A percentile compares a stretch with the other conserved stretches of the same genome.
phyloP scores from a whole-genome alignment of 2,888 invertebrate genomes.

The Protodeltote pygarga region DNA sequence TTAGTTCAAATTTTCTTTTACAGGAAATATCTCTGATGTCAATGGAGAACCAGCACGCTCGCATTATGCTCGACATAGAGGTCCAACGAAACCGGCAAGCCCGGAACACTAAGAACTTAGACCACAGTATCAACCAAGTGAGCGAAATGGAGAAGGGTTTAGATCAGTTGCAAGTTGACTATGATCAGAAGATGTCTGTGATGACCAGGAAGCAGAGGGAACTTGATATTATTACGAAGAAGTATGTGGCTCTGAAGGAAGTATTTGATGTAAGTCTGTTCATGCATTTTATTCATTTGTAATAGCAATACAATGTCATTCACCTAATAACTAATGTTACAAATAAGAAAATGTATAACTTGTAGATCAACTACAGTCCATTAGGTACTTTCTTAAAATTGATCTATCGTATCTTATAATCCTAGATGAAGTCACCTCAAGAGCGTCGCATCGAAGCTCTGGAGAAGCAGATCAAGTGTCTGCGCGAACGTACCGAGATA shows the following conservation, averaged over 20 bases:
- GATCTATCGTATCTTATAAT: not conserved
- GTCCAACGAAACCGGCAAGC: slow-evolving; percentile 75
- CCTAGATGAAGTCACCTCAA: slow-evolving; percentile 80
- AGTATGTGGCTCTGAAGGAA: slow-evolving; percentile 66
- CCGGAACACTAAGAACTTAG: slow-evolving; percentile 64
- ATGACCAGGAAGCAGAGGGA: slow-evolving; percentile 77
- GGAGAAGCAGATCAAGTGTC: slow-evolving; percentile 88
- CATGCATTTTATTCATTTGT: not conserved
- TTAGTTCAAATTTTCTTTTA: not conserved
- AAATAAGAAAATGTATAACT: too few species aligned
- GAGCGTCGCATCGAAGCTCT: slow-evolving; percentile 89
- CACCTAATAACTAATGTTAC: too few species aligned
- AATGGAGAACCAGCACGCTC: slow-evolving; percentile 87
- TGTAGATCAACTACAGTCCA: too few species aligned
- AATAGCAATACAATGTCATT: too few species aligned
- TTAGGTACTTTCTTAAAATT: not conserved
- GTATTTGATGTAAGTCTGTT: slow-evolving; percentile 74
- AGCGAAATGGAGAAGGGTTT: slow-evolving; percentile 72
- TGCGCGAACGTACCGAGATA: slow-evolving; percentile 88
- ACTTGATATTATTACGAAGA: slow-evolving; percentile 73
- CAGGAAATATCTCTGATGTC: slow-evolving; percentile 85
- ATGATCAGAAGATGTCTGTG: slow-evolving; percentile 63
- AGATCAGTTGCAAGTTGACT: slow-evolving; percentile 66
- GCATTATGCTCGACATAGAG: slow-evolving; percentile 87
- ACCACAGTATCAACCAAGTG: slow-evolving; percentile 67